Percentiles rank a stretch among this genome's conserved stretches.
Evolutionary conservation across 2,888 invertebrate species (phyloP).

Genomic region (Ochropleura plecta): DNA sequence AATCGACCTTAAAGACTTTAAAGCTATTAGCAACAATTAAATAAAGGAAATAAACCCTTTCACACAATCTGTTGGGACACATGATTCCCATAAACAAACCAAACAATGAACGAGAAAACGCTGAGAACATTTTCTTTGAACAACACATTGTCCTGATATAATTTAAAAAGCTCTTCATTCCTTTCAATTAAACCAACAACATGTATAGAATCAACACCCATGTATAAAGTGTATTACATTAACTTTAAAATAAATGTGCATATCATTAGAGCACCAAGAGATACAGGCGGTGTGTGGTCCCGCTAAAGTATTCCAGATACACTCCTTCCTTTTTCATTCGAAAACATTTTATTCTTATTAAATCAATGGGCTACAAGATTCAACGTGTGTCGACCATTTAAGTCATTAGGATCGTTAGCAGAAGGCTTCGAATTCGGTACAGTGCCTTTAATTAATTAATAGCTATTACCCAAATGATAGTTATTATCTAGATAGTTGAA

Average conservation of each 20-base stretch:
- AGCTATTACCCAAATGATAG: constrained; percentile 83
- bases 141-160: constrained; percentile 19
- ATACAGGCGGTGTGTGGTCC: constrained; percentile 86
- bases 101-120: constrained; percentile 30
- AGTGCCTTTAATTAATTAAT: constrained; percentile 85
- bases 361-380: constrained; percentile 82
- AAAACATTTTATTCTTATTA: constrained; percentile 80
- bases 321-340: constrained; percentile 76
- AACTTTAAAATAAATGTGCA: constrained; percentile 88
- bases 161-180: constrained; percentile 47
- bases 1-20: background rate
- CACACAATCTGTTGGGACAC: background rate
- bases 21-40: background rate
- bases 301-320: constrained; percentile 77
- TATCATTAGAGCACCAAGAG: constrained; percentile 87
- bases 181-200: constrained; percentile 62
- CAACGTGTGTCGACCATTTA: constrained; percentile 82
- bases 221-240: constrained; percentile 73
- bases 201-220: constrained; percentile 67
- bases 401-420: constrained; percentile 83
- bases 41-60: background rate
- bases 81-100: constrained; percentile 18
- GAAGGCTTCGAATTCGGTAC: constrained; percentile 81
- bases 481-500: constrained; percentile 77
- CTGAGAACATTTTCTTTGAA: constrained; percentile 45